These are phyloP conservation scores for Cheilosia vulpina DNA, from an alignment of 2,888 invertebrate genomes.

Conservation along the genomic window DNA sequence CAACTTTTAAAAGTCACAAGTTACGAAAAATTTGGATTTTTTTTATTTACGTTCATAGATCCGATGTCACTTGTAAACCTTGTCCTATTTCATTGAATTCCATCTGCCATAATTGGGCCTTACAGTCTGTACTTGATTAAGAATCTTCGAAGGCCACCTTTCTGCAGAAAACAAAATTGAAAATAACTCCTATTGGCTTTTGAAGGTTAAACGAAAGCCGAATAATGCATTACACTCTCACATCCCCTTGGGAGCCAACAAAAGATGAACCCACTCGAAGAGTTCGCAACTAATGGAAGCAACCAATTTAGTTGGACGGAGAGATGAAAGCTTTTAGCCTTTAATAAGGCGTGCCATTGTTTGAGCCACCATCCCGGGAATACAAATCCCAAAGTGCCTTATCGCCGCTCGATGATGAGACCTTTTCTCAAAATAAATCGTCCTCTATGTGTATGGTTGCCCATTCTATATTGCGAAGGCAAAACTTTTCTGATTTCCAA, in stretches of 20 bases:
- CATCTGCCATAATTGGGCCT: too few species aligned
- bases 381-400: neutral
- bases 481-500: constrained; percentile 11
- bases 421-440: constrained; percentile 4
- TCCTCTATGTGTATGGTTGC: neutral
- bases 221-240: neutral
- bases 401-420: constrained; percentile 4
- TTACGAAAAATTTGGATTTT: too few species aligned
- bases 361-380: constrained; percentile 5
- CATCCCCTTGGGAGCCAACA: constrained; percentile 1
- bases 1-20: too few species aligned
- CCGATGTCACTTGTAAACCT: too few species aligned
- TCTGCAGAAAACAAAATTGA: neutral
- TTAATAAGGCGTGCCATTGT: constrained; percentile 9
- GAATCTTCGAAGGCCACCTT: too few species aligned
- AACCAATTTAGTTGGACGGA: constrained; percentile 50
- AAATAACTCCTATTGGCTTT: neutral
- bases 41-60: too few species aligned
- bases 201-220: neutral
- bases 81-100: too few species aligned
- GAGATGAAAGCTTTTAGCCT: constrained; percentile 36
- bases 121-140: too few species aligned
- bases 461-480: constrained; percentile 20
- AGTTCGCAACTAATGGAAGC: constrained; percentile 46
- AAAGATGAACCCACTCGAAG: constrained; percentile 30